Conservation (phyloP, 2,797 vertebrate genomes). For the Steatocranus sp. region DNA sequence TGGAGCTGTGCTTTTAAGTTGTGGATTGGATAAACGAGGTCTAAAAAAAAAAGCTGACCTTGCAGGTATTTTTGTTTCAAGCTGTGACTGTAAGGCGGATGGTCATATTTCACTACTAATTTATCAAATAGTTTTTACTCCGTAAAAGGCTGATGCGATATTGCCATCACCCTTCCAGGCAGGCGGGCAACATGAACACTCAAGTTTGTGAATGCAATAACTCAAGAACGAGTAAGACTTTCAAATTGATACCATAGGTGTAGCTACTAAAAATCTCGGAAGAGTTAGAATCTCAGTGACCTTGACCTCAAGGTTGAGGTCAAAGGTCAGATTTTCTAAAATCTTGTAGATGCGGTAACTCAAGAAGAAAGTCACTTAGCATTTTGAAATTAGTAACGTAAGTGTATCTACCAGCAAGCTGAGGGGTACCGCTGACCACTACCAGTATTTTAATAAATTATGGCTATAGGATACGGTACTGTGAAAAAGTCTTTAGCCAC, state of each 20-base stretch:
- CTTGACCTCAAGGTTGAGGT: neutral
- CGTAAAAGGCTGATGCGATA: fast-evolving
- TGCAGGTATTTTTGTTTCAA: slow-evolving; percentile 14
- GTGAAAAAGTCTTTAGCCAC: neutral
- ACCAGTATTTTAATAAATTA: neutral
- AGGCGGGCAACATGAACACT: neutral
- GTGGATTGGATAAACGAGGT: slow-evolving; percentile 12
- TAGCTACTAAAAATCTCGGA: neutral
- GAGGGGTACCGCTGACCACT: neutral
- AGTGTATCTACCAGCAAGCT: neutral
- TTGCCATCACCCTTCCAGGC: neutral
- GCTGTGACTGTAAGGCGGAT: neutral
- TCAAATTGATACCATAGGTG: neutral
- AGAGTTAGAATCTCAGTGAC: neutral
- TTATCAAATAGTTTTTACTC: neutral
- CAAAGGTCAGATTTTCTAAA: neutral
- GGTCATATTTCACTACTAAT: neutral
- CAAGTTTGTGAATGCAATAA: neutral
- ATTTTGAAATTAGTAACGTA: neutral
- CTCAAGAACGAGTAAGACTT: neutral
- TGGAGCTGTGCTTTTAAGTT: slow-evolving; percentile 25
- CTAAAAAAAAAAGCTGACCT: slow-evolving; percentile 25
- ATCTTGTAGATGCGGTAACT: neutral
- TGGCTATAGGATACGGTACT: neutral
- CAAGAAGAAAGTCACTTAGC: neutral